Evolutionary conservation across 2,888 invertebrate species (phyloP).

Genomic region (Urechis unicinctus): DNA sequence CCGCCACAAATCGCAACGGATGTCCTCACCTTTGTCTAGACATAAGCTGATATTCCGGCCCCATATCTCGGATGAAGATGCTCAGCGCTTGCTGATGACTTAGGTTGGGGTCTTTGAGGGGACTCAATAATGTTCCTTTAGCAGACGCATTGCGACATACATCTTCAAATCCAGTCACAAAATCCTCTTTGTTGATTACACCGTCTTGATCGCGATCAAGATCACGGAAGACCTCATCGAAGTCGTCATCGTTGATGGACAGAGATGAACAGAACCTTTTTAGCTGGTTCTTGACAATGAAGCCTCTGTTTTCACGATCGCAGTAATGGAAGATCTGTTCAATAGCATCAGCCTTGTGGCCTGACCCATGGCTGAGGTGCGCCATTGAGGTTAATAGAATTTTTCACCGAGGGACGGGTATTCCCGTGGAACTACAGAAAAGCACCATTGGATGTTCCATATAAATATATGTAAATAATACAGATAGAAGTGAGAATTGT

Average conservation of each 20-base stretch:
- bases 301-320: constrained; percentile 52
- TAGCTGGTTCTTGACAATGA: constrained; percentile 52
- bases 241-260: constrained; percentile 51
- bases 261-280: constrained; percentile 47
- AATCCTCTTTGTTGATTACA: constrained; percentile 34
- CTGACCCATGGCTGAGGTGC: background rate
- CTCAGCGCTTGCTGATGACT: background rate
- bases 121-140: background rate
- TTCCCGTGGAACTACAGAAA: too few species aligned
- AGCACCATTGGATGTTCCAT: too few species aligned
- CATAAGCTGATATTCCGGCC: background rate
- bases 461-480: too few species aligned
- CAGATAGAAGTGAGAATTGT: too few species aligned
- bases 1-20: too few species aligned
- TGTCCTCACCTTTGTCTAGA: constrained; percentile 1
- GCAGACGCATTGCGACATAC: background rate
- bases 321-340: constrained; percentile 51
- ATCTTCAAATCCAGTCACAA: constrained; percentile 7
- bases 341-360: background rate
- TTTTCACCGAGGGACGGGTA: too few species aligned
- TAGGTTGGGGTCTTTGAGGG: background rate
- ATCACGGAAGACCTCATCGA: constrained; percentile 53
- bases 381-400: too few species aligned
- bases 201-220: constrained; percentile 55
- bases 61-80: background rate